Conservation (phyloP, 2,113 vertebrate genomes). For the Eonycteris spelaea region DNA sequence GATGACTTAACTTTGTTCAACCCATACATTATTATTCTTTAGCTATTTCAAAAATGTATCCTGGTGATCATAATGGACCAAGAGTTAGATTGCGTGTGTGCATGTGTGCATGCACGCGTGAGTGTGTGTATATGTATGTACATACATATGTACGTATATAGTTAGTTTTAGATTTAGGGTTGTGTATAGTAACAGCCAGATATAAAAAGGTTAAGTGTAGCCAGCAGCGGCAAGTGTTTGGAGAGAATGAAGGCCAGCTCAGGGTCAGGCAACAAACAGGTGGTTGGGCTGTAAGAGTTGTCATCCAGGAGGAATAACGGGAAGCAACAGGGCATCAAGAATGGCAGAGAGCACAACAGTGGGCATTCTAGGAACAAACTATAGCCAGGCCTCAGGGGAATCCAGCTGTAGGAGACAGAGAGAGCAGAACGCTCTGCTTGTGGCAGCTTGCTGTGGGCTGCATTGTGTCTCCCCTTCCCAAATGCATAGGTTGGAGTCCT, state of each 20-base stretch:
- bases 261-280: conserved; percentile 34
- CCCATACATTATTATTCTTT: neutral
- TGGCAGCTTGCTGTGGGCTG: neutral
- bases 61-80: neutral
- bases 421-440: neutral
- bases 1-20: neutral
- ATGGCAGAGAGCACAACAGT: neutral
- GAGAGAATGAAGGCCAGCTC: conserved; percentile 32
- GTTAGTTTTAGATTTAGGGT: conserved; percentile 25
- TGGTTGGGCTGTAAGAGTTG: neutral
- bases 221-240: conserved; percentile 4
- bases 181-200: neutral
- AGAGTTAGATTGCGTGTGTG: neutral
- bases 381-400: neutral
- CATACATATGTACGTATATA: neutral
- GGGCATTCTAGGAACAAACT: neutral
- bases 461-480: neutral
- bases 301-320: neutral
- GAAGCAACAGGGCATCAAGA: neutral
- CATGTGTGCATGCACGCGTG: neutral
- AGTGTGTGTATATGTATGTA: neutral
- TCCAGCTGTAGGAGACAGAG: neutral
- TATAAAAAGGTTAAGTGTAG: conserved; percentile 42
- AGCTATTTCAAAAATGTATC: conserved; percentile 21
- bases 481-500: neutral